Evolutionary conservation across 2,113 vertebrate genomes (phyloP), one percentile per base, ranked within the genome.

Genomic region (Gasterosteus nipponicus): DNA sequence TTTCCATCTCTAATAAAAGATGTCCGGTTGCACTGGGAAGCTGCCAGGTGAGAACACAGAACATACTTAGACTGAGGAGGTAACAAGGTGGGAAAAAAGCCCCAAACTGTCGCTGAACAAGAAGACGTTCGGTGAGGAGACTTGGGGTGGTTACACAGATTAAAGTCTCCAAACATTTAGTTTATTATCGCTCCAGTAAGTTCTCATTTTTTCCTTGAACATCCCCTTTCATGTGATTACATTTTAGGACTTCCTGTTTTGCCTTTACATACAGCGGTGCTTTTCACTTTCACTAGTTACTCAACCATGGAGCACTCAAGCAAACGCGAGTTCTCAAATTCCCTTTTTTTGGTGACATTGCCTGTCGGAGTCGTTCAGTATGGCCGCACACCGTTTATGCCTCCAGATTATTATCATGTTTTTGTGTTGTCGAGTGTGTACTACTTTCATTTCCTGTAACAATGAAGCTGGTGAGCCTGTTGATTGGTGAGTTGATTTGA

Each of bases 401-500:
- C 41, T 75, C 5, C 38, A 70, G 65, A 11, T 86, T 74, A 10
- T 73, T 60, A 11, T 65, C 39, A 0, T 82, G 33, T 31, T 70
- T 47, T 12, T 79, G 8, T 77, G 42, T 77, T 71, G 65, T 53
- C 14, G 61, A 56, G 56, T 54, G 56, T 73, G 69, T 11, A 51
- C 42, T 3, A 18, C 86, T 53, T 82, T 84, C 26, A 93, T 98
- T 85, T 95, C 96, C 18, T 99, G 97, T 88, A 94, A 88, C 87
- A 96, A 96, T 87, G 96, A 98, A 88, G 91, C 91, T 0, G 96
- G 95, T 0, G 69, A 95, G 6, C 42, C 93, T n/a, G 95, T 98
- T n/a, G 97, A 99, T 47, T 99, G 97, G 97, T 98, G 89, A 90
- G 96, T 95, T 86, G 15, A 75, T 62, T n/a, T 63, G 6, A 18